phyloP scores from a whole-genome alignment of 37 sponge, comb jelly and placozoan genomes.

The Spongia lamella region DNA sequence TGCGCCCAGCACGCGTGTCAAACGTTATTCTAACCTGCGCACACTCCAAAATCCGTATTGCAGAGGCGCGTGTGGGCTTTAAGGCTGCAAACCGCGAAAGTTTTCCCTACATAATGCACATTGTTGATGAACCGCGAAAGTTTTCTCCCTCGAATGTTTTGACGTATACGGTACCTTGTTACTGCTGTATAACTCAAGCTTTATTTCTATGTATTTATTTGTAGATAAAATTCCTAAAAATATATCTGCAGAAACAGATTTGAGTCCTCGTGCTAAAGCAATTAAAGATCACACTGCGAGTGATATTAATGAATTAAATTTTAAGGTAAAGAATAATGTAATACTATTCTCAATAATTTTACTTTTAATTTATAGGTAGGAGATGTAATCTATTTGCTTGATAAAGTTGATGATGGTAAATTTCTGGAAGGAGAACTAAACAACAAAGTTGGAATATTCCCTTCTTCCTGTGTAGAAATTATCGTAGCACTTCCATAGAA shows the following conservation, averaged over 20 bases:
- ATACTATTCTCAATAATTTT: background rate
- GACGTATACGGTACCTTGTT: background rate
- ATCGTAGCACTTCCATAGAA: background rate
- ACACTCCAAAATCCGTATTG: too few relatives aligned
- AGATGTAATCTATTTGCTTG: conserved; percentile 41
- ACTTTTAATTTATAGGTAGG: conserved; percentile 25
- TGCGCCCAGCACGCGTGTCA: too few relatives aligned
- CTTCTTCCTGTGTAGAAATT: conserved; percentile 47
- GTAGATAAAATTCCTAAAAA: conserved; percentile 14
- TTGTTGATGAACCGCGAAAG: background rate
- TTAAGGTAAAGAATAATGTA: conserved; percentile 41
- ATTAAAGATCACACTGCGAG: conserved; percentile 39
- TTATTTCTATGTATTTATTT: background rate
- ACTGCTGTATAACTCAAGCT: background rate
- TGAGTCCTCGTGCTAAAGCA: conserved; percentile 63
- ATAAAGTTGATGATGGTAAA: conserved; percentile 10
- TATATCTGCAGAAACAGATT: conserved; percentile 35
- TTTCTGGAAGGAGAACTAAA: conserved; percentile 55
- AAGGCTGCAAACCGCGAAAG: too few relatives aligned
- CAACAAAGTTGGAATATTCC: conserved; percentile 59
- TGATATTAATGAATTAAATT: conserved; percentile 26
- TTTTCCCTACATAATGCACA: too few relatives aligned
- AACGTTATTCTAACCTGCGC: too few relatives aligned
- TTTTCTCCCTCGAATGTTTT: too few relatives aligned
- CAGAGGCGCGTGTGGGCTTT: too few relatives aligned